Conservation (phyloP, 2,113 vertebrate genomes). For the Lipophrys pholis region DNA sequence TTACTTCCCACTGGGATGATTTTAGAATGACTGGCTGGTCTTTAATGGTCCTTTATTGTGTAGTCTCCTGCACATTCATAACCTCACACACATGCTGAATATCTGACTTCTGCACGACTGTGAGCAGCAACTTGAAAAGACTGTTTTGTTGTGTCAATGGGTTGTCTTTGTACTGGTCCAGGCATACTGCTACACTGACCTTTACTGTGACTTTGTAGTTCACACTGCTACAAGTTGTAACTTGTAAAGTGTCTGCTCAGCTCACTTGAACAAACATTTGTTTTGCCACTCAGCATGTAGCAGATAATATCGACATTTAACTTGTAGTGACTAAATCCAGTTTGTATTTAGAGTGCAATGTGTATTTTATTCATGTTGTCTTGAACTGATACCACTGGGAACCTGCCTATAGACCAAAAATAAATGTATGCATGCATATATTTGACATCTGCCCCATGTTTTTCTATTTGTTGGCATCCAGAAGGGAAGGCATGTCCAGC, state of each 20-base stretch:
- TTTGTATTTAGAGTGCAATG: not conserved
- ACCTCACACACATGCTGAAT: too few relatives aligned
- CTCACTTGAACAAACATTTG: conserved; percentile 38
- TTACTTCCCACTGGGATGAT: too few relatives aligned
- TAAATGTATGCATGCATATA: not conserved
- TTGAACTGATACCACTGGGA: not conserved
- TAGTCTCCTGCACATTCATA: too few relatives aligned
- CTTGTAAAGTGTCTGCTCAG: conserved; percentile 48
- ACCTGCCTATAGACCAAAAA: not conserved
- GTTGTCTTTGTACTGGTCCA: not conserved
- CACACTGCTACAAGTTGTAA: conserved; percentile 30
- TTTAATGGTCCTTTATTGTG: too few relatives aligned
- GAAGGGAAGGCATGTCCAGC: conserved; percentile 90
- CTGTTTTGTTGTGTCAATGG: not conserved
- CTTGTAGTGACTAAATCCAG: not conserved
- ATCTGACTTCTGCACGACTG: not conserved
- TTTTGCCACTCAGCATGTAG: conserved; percentile 16
- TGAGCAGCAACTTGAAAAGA: not conserved
- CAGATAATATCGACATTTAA: conserved; percentile 24
- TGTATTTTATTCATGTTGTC: not conserved
- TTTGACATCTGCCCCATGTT: conserved; percentile 3
- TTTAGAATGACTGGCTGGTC: too few relatives aligned
- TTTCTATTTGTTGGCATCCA: conserved; percentile 49
- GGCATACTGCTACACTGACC: conserved; percentile 3
- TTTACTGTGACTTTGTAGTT: conserved; percentile 26